Evolutionary conservation across 2,888 invertebrate genomes (phyloP).

Genomic region (Nephrotoma flavescens): DNA sequence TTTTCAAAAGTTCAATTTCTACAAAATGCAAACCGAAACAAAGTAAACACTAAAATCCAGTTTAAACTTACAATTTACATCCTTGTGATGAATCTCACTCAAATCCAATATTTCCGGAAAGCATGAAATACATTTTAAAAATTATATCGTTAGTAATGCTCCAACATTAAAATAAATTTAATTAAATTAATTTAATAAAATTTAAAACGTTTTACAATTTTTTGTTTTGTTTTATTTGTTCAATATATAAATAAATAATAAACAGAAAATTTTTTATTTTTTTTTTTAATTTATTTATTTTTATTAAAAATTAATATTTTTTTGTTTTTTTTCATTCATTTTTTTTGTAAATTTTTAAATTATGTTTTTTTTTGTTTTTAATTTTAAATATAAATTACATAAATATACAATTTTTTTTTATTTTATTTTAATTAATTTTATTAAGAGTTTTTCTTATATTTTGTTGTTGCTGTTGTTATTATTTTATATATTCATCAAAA

Average conservation of each 20-base stretch:
- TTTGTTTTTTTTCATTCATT: not conserved
- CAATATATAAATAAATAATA: not conserved
- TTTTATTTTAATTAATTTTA: not conserved
- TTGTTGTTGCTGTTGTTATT: not conserved
- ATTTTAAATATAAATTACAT: conserved; percentile 3
- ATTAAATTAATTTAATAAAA: not conserved
- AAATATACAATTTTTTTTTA: conserved; percentile 1
- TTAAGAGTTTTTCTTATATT: not conserved
- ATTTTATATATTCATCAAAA: not conserved
- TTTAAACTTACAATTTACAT: too few species aligned
- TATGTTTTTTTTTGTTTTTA: not conserved
- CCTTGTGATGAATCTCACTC: too few species aligned
- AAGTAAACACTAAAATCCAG: too few species aligned
- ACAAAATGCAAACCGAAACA: too few species aligned
- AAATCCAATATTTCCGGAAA: not conserved
- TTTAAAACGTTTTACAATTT: not conserved
- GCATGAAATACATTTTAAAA: not conserved
- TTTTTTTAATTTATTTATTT: not conserved
- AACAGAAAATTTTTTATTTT: not conserved
- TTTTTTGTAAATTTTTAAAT: not conserved
- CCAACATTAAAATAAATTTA: not conserved
- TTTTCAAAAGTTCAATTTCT: too few species aligned
- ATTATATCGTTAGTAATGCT: not conserved
- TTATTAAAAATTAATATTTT: not conserved
- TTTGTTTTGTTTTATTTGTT: not conserved